Percentiles rank a stretch among this genome's conserved stretches.
Evolutionary conservation across 2,888 invertebrate species (phyloP).

Genomic region (Melieria omissa): DNA sequence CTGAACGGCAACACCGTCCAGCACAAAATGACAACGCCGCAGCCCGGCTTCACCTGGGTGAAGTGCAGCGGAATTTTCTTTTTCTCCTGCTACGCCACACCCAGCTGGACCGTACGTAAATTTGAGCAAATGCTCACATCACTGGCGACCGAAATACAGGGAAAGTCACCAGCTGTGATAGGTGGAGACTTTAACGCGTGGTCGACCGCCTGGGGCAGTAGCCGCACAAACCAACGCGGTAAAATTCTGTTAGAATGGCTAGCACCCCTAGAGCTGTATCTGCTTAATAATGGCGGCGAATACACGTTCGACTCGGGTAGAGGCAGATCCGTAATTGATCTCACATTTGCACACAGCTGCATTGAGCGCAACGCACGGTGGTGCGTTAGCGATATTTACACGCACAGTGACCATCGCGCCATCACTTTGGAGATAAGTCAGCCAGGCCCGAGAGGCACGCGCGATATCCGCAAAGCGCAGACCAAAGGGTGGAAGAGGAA

Average conservation of each 20-base stretch:
- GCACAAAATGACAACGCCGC: background rate
- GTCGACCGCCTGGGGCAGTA: background rate
- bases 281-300: background rate
- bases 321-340: too few relatives aligned
- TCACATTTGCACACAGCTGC: too few relatives aligned
- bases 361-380: too few relatives aligned
- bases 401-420: background rate
- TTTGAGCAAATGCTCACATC: too few relatives aligned
- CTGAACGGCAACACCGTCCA: background rate
- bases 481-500: too few relatives aligned
- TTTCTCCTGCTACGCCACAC: background rate
- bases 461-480: too few relatives aligned
- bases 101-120: background rate
- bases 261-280: background rate
- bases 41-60: too few relatives aligned
- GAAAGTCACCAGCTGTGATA: too few relatives aligned
- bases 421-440: too few relatives aligned
- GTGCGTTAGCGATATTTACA: background rate
- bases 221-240: background rate
- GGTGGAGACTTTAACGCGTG: slow-evolving; percentile 1
- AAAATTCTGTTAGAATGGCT: background rate
- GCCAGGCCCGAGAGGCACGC: too few relatives aligned
- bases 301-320: background rate
- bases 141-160: too few relatives aligned
- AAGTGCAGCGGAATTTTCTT: background rate